Percentiles rank a stretch among this genome's conserved stretches.
phyloP scores from a whole-genome alignment of 1,140 invertebrate species.

The Drosophila quadrilineata region DNA sequence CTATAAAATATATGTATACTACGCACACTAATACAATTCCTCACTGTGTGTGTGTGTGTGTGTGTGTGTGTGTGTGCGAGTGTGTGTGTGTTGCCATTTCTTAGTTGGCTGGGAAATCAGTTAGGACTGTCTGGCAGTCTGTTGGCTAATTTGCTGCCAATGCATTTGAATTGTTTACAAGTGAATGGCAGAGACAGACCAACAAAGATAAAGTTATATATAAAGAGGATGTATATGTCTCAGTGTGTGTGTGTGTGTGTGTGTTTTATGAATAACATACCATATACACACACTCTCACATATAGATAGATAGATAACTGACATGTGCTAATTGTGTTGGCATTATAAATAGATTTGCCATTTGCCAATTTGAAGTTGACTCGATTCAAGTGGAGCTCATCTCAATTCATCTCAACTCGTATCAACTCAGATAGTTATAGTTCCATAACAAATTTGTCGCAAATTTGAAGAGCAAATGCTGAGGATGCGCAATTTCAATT shows the following conservation, averaged over 20 bases:
- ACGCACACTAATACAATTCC: background rate
- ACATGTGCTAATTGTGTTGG: conserved; percentile 41
- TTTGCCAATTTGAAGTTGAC: conserved; percentile 8
- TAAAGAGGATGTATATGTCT: too few relatives aligned
- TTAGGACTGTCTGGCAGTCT: conserved; percentile 10
- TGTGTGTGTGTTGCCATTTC: background rate
- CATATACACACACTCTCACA: background rate
- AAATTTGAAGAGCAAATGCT: conserved; percentile 9
- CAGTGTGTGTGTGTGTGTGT: too few relatives aligned
- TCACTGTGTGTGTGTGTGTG: background rate
- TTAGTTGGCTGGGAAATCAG: conserved; percentile 17
- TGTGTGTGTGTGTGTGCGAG: background rate
- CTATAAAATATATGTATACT: conserved; percentile 3
- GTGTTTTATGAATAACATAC: conserved; percentile 38
- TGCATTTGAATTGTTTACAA: conserved; percentile 41
- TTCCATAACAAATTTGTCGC: conserved; percentile 10
- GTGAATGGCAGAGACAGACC: too few relatives aligned
- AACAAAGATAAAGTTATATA: too few relatives aligned
- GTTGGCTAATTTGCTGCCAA: conserved; percentile 37
- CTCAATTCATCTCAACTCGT: background rate
- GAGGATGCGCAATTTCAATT: conserved; percentile 16
- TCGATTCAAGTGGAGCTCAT: too few relatives aligned
- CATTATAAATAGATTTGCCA: conserved; percentile 40
- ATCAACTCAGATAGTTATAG: too few relatives aligned
- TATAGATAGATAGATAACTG: background rate